phyloP scores from a whole-genome alignment of 1,140 invertebrate genomes.

The Chrysopa pallens region DNA sequence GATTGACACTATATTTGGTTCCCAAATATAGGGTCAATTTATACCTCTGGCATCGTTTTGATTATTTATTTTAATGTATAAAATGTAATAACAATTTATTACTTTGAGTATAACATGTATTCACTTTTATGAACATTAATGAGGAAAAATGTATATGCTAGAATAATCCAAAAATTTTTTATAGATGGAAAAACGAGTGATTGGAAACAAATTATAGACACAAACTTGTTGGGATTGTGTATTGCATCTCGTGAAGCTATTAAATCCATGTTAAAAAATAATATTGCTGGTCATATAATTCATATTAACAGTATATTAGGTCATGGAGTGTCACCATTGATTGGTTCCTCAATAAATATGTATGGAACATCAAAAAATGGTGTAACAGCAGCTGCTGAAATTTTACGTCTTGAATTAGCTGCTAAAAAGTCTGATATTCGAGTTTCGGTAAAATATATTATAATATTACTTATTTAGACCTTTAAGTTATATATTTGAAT shows the following conservation, averaged over 20 bases:
- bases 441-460: slow-evolving; percentile 36
- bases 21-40: no score
- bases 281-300: slow-evolving; percentile 31
- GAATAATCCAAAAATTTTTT: no score
- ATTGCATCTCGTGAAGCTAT: slow-evolving; percentile 34
- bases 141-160: background rate
- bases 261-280: slow-evolving; percentile 29
- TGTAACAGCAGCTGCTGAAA: slow-evolving; percentile 38
- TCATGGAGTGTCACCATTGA: slow-evolving; percentile 14
- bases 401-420: slow-evolving; percentile 39
- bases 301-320: slow-evolving; percentile 33
- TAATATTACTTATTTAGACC: no score
- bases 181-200: slow-evolving; percentile 12
- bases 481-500: no score
- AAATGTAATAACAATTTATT: no score
- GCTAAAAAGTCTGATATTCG: slow-evolving; percentile 33
- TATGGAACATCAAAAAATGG: slow-evolving; percentile 49
- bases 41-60: no score
- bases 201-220: slow-evolving; percentile 24
- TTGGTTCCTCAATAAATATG: slow-evolving; percentile 13
- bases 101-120: background rate
- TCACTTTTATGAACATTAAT: background rate
- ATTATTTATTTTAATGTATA: no score
- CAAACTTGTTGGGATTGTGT: slow-evolving; percentile 34
- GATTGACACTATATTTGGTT: no score